Base-by-base conservation (phyloP, 2,888 invertebrate genomes). In the Limnephilus lunatus region DNA sequence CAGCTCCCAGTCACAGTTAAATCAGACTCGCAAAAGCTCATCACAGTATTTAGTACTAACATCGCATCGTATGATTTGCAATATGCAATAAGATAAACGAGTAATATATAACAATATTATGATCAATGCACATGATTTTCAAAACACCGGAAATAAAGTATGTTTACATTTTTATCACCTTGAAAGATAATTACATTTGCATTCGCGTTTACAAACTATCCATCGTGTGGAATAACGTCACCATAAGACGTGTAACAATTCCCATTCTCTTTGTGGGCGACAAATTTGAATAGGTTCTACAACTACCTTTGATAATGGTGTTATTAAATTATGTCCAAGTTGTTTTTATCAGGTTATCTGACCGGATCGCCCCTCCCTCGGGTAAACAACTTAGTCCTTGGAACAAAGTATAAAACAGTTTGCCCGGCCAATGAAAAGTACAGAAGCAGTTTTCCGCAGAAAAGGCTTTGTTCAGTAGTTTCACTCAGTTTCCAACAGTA, bases 371-470 rank as follows among this genome's bases (percentile, higher is more conserved):
- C n/a, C 30, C 68, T 80, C 88, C 81, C 68, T 39, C 81, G n/a
- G 19, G 80, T 30, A 68, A 32, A 53, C 80, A 44, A 30, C 15
- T 48, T 4, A 32, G 90, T 90, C 90, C 90, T 90, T 90, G 85
- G 90, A 11, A 11, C 11, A 35, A 30, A 90, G 48, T 90, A 90
- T 90, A 90, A 85, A 90, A 90, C 85, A 82, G 32, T 90, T 53
- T 53, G 85, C 31, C 31, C 19, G 25, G n/a, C 53, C 85, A 15
- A 68, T 68, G 31, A 30, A 3, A 25, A 85, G 81, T 32, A 90
- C 90, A 90, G 90, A 90, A 90, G 90, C 90, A 90, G 85, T 90
- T 85, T 90, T 90, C 90, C 48, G 85, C 80, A 85, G 90, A 90
- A 90, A 85, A 90, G 90, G 90, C 90, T 90, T 85, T 85, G 68